A percentile compares a stretch with the other conserved stretches of the same genome.
Conservation (phyloP, 2,113 vertebrate genomes). For the Capra hircus region DNA sequence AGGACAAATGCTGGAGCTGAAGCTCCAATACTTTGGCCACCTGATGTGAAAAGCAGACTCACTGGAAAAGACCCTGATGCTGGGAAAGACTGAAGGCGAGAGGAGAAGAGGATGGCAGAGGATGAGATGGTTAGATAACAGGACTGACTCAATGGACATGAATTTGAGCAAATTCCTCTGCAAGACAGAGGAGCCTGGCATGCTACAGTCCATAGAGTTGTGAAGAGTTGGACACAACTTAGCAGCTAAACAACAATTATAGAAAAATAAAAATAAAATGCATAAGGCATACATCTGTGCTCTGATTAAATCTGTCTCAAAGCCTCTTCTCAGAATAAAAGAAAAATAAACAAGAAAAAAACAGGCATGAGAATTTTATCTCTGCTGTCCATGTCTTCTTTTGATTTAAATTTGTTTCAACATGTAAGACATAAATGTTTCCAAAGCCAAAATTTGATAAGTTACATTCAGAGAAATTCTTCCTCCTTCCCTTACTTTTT, state of each 20-base stretch:
- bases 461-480: not conserved
- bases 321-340: not conserved
- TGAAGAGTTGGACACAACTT: not conserved
- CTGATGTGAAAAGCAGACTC: not conserved
- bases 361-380: not conserved
- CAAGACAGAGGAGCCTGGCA: not conserved
- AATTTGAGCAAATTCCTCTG: not conserved
- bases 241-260: not conserved
- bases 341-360: not conserved
- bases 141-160: not conserved
- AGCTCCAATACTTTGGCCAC: not conserved
- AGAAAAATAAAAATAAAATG: conserved; percentile 24
- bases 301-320: not conserved
- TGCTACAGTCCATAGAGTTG: not conserved
- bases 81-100: not conserved
- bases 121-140: not conserved
- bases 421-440: not conserved
- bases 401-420: not conserved
- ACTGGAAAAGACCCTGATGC: not conserved
- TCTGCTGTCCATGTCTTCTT: not conserved
- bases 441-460: not conserved
- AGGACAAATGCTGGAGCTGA: not conserved
- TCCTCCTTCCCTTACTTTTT: not conserved
- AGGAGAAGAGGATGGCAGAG: not conserved
- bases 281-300: not conserved